Evolutionary conservation across 2,113 vertebrate genomes (phyloP).

Genomic region (Salvator merianae): DNA sequence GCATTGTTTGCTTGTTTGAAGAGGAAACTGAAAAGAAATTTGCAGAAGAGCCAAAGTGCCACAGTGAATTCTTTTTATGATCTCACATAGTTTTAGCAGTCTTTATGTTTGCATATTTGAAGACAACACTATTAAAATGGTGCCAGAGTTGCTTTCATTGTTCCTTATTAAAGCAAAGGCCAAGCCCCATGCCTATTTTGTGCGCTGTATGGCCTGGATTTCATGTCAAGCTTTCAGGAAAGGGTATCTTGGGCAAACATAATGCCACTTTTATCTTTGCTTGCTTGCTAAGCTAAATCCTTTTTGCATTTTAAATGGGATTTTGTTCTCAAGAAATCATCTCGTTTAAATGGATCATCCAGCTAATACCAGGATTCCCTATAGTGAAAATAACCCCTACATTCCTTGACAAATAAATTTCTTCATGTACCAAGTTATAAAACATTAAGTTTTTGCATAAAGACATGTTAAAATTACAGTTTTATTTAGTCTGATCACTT

Average conservation of each 20-base stretch:
- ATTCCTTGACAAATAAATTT: neutral
- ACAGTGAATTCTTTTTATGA: neutral
- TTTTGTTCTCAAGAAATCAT: conserved; percentile 49
- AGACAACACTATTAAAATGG: neutral
- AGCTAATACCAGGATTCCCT: neutral
- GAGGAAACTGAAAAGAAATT: neutral
- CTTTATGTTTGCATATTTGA: neutral
- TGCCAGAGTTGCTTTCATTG: neutral
- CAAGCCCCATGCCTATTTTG: neutral
- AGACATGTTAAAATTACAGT: neutral
- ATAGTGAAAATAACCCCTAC: accelerated
- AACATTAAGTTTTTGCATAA: neutral
- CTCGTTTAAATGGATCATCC: conserved; percentile 46
- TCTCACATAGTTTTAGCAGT: neutral
- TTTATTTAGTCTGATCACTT: neutral
- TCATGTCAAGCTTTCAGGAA: neutral
- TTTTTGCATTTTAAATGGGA: conserved; percentile 50
- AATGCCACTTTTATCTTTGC: neutral
- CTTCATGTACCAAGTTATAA: neutral
- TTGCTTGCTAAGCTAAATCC: conserved; percentile 47
- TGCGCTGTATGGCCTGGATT: neutral
- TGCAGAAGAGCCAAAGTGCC: neutral
- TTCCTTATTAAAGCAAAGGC: neutral
- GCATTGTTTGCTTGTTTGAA: neutral
- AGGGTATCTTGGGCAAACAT: neutral